Evolutionary conservation across 1,140 invertebrate species (phyloP).

Genomic region (Cryptotermes secundus): DNA sequence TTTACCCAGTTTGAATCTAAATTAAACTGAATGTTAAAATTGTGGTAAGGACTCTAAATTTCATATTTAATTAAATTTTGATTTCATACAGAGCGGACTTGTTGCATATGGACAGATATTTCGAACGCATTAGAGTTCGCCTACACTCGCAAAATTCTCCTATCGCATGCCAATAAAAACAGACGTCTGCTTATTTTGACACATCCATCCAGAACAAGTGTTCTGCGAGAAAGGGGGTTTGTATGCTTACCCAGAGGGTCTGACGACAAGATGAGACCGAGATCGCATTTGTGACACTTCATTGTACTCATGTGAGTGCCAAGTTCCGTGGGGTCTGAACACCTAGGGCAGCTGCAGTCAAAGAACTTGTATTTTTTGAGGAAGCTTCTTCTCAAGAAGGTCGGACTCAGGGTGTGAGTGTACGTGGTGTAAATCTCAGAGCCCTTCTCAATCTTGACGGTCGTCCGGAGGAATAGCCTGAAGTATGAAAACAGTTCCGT

Average conservation of each 20-base stretch:
- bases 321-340: conserved; percentile 41
- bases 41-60: no score
- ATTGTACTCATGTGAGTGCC: conserved; percentile 42
- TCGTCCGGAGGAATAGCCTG: conserved; percentile 36
- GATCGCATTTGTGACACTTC: conserved; percentile 37
- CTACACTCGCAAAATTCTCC: no score
- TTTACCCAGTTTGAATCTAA: no score
- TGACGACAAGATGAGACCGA: conserved; percentile 37
- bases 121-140: no score
- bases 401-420: conserved; percentile 44
- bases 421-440: conserved; percentile 43
- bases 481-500: background rate
- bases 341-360: conserved; percentile 41
- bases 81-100: no score
- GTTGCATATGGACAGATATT: no score
- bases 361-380: conserved; percentile 44
- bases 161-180: no score
- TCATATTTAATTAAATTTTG: no score
- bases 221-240: background rate
- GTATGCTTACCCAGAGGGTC: conserved; percentile 50
- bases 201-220: background rate
- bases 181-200: no score
- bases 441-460: conserved; percentile 43
- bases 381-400: conserved; percentile 41
- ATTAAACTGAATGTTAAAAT: no score